These are phyloP conservation scores for Sminthopsis crassicaudata DNA, from an alignment of 2,113 vertebrate species.

Conservation along the genomic window DNA sequence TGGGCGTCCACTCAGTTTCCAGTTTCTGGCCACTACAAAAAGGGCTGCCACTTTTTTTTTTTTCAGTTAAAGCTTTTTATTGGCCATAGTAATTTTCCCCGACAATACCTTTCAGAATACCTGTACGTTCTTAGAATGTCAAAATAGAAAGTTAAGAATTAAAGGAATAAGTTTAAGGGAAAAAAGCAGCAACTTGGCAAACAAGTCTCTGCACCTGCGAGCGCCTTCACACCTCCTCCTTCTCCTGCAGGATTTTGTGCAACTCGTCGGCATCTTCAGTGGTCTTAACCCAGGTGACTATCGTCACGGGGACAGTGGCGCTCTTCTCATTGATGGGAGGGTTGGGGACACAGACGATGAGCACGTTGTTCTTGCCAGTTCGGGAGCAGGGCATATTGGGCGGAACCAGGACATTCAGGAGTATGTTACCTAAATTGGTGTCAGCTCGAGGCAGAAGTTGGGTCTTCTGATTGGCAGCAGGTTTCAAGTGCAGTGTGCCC, in stretches of 20 bases:
- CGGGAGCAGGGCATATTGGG: constrained; percentile 92
- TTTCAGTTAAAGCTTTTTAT: constrained; percentile 84
- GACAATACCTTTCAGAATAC: constrained; percentile 70
- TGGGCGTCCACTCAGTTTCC: no score
- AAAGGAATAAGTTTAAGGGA: constrained; percentile 65
- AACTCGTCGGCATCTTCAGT: constrained; percentile 93
- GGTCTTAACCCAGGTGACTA: constrained; percentile 95
- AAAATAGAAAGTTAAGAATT: constrained; percentile 63
- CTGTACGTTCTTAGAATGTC: constrained; percentile 74
- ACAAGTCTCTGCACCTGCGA: neutral
- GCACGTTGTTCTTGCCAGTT: constrained; percentile 96
- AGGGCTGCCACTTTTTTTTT: no score
- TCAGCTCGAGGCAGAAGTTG: constrained; percentile 95
- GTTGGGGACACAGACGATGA: constrained; percentile 95
- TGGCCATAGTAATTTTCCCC: constrained; percentile 80
- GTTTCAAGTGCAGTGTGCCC: constrained; percentile 95
- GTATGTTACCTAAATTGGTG: constrained; percentile 96
- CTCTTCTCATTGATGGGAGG: constrained; percentile 92
- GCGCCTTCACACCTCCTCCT: constrained; percentile 84
- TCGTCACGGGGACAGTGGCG: constrained; percentile 84
- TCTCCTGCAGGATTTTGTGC: constrained; percentile 90
- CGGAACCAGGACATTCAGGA: constrained; percentile 93
- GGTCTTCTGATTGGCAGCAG: constrained; percentile 87
- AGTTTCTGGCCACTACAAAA: no score
- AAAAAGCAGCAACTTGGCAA: constrained; percentile 74